Base-by-base conservation (phyloP, 1,140 invertebrate species). In the Drosophila mauritiana region DNA sequence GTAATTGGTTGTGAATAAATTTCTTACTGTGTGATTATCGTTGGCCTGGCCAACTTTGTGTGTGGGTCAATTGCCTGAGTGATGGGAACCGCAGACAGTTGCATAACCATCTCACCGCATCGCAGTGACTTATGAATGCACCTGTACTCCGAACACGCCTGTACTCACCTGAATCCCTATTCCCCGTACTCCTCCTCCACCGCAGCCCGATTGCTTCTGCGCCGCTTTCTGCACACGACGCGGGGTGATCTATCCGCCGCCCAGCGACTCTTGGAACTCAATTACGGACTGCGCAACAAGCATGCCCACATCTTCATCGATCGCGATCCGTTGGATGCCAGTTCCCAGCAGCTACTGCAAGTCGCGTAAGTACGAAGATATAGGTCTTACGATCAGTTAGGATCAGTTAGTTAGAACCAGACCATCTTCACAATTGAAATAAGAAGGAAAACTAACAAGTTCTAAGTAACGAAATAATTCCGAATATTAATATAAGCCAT, bases 271-370 rank as follows among this genome's bases (percentile, higher is more conserved):
- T 93, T 96, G 67, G 93, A 95, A 64, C 80, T 94, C 51, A 96
- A 95, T 90, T 96, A 95, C 80, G 94, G 93, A 22, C 91, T 96
- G 69, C 93, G 95, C 11, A 93, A 93, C 12, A 95, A 94, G 61
- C 93, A 94, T 12, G 94, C 95, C 3, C 94, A 96, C 77, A 94
- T 96, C 73, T 96, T 96, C 82, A 91, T 91, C 54, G 93, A 95
- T 45, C 92, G 95, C 43, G 95, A 96, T 93, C 94, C 95, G 2
- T 80, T 93, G 74, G 92, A 93, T 12, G 91, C 93, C 39, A 93
- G 93, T 59, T 94, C 95, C 31, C 92, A 93, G 89, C 92, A 94
- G 31, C 91, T 94, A n/a, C 93, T 95, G 78, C 92, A 95, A 85
- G 91, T 94, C 40, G 93, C 94, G 94, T 95, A 91, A 93, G 92